Evolutionary conservation across 2,113 vertebrate genomes (phyloP), one percentile per base, ranked within the genome.

Genomic region (Columba janthina): DNA sequence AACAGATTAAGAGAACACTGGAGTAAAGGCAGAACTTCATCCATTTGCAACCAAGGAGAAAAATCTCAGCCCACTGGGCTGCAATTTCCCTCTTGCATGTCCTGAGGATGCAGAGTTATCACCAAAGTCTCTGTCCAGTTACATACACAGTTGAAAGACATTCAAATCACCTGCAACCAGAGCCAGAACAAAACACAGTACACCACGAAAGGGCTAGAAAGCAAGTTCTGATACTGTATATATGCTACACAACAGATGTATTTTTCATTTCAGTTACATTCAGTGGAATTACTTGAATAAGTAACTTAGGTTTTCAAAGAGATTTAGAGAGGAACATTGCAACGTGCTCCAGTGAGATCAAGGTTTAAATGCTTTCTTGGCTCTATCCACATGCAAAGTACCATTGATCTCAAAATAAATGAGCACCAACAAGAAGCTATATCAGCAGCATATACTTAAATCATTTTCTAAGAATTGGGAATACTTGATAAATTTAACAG

Each of bases 351-450:
- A 65, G 40, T 4, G 4, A 79, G 44, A 71, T 44, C 46, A 82
- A 90, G 32, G 28, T 48, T 85, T 73, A 50, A 83, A 80, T 29
- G 24, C 54, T 57, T 36, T 38, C 32, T 64, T 56, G 61, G 7
- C 42, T 88, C 61, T 62, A n/a, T 44, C 36, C 36, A 58, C n/a
- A 36, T 11, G 13, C 34, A 19, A 80, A 93, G 29, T 74, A 72
- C 32, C 61, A 90, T 34, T 90, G 88, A 94, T 93, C 82, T 92
- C 75, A 74, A 80, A 80, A 77, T 70, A 88, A 83, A 93, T 24
- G 21, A 80, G 64, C 56, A 58, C 19, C 75, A 81, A 62, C 65
- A 80, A 84, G 57, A 93, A 89, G 18, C 28, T n/a, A 2, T 36
- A 90, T 36, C 88, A 81, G 75, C 60, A 92, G 50, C n/a, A 65